These are phyloP conservation scores for Lasioglossum figueresi DNA, from an alignment of 2,888 invertebrate genomes.

Conservation along the genomic window DNA sequence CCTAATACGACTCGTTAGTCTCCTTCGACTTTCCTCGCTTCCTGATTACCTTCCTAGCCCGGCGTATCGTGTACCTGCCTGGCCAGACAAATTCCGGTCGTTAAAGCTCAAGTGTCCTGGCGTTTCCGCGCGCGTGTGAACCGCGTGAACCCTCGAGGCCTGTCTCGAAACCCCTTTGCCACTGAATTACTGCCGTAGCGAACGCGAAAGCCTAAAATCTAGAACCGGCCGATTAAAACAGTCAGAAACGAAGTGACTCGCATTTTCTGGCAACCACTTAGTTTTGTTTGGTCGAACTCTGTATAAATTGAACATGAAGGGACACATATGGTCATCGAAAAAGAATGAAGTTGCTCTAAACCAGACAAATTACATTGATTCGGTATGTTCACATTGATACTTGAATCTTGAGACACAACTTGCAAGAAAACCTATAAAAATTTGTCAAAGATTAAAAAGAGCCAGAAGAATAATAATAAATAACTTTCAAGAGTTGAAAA, in stretches of 20 bases:
- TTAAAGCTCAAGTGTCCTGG: conserved; percentile 47
- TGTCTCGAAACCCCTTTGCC: conserved; percentile 7
- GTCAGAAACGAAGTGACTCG: neutral
- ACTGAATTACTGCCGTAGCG: neutral
- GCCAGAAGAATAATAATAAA: too few species aligned
- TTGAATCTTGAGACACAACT: too few species aligned
- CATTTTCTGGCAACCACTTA: neutral
- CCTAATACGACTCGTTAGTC: conserved; percentile 63
- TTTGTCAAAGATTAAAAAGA: too few species aligned
- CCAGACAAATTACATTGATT: too few species aligned
- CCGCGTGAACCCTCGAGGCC: conserved; percentile 20
- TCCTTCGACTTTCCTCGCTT: conserved; percentile 64
- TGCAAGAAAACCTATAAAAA: too few species aligned
- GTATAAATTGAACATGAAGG: neutral
- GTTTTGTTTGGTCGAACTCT: neutral
- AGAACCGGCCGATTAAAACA: neutral
- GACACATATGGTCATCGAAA: too few species aligned
- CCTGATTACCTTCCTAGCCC: conserved; percentile 61
- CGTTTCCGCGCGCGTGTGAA: conserved; percentile 48
- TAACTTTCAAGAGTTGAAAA: too few species aligned
- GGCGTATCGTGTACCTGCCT: conserved; percentile 59
- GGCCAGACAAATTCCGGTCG: conserved; percentile 63
- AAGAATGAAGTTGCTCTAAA: too few species aligned
- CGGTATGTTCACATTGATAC: too few species aligned
- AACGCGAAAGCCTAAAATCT: neutral